These are phyloP conservation scores for Criorhina ranunculi DNA, from an alignment of 2,888 invertebrate genomes.

Conservation along the genomic window DNA sequence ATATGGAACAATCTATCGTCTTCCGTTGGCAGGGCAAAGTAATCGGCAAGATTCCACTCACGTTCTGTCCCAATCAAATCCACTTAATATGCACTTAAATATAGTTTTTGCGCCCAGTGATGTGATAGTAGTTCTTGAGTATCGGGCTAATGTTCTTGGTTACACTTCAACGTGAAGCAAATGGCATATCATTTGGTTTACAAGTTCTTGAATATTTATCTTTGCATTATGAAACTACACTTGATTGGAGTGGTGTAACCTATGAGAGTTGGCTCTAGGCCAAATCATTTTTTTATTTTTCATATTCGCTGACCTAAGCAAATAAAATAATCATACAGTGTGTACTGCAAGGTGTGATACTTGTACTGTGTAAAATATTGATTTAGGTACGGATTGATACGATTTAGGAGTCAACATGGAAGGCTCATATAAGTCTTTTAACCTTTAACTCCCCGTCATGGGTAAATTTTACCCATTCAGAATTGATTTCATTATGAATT, in stretches of 20 bases:
- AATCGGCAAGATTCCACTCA: constrained; percentile 21
- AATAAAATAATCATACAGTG: constrained; percentile 40
- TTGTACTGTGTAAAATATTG: no score
- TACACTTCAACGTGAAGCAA: constrained; percentile 26
- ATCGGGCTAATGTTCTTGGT: constrained; percentile 6
- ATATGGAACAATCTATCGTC: constrained; percentile 7
- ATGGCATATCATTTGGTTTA: constrained; percentile 44
- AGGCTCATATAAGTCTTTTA: no score
- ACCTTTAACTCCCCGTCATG: no score
- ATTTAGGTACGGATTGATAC: no score
- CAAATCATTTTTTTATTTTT: constrained; percentile 34
- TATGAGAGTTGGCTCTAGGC: constrained; percentile 49
- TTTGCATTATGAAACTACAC: constrained; percentile 49
- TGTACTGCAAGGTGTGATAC: constrained; percentile 1
- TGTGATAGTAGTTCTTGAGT: constrained; percentile 19
- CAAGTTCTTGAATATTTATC: constrained; percentile 42
- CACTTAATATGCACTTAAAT: constrained; percentile 57
- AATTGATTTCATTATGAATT: no score
- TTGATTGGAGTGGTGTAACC: constrained; percentile 37
- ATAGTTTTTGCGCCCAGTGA: constrained; percentile 7
- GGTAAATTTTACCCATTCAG: no score
- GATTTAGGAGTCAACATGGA: no score
- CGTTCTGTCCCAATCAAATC: constrained; percentile 33
- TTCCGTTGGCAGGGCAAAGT: neutral
- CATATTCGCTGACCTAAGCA: constrained; percentile 32